These are phyloP conservation scores for Brachionus angularis DNA, from an alignment of 1,140 invertebrate species.

Conservation along the genomic window DNA sequence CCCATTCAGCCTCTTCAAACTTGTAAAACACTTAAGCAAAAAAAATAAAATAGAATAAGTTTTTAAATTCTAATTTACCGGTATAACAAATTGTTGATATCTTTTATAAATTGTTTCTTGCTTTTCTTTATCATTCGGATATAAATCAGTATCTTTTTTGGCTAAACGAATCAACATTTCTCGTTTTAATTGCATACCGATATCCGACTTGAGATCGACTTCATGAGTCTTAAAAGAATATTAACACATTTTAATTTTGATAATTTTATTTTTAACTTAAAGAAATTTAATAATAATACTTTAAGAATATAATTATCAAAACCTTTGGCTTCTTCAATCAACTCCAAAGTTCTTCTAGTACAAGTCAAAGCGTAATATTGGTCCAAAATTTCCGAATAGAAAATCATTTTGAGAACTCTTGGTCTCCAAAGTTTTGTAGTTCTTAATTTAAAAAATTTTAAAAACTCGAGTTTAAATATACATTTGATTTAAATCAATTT, in stretches of 20 bases:
- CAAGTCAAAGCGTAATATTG: conserved; percentile 72
- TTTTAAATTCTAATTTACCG: too few relatives aligned
- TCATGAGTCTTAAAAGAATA: conserved; percentile 68
- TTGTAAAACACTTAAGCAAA: neutral
- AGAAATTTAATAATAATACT: conserved; percentile 56
- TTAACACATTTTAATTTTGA: conserved; percentile 47
- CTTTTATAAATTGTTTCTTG: conserved; percentile 72
- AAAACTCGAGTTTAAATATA: neutral
- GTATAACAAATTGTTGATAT: conserved; percentile 75
- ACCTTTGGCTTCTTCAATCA: conserved; percentile 84
- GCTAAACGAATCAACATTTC: conserved; percentile 66
- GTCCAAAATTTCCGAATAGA: conserved; percentile 89
- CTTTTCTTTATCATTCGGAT: conserved; percentile 68
- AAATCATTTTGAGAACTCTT: conserved; percentile 68
- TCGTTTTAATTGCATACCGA: conserved; percentile 76
- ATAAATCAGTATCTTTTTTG: conserved; percentile 53
- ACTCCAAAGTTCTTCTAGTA: conserved; percentile 72
- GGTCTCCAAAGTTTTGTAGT: conserved; percentile 80
- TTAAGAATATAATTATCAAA: conserved; percentile 91
- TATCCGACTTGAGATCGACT: conserved; percentile 74
- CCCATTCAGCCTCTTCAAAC: conserved; percentile 45
- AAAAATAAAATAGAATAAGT: conserved; percentile 46
- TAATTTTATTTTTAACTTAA: conserved; percentile 18
- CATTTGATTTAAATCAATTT: neutral
- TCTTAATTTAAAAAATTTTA: conserved; percentile 46